phyloP scores from a whole-genome alignment of 2,797 vertebrate genomes.

The Microcaecilia unicolor region DNA sequence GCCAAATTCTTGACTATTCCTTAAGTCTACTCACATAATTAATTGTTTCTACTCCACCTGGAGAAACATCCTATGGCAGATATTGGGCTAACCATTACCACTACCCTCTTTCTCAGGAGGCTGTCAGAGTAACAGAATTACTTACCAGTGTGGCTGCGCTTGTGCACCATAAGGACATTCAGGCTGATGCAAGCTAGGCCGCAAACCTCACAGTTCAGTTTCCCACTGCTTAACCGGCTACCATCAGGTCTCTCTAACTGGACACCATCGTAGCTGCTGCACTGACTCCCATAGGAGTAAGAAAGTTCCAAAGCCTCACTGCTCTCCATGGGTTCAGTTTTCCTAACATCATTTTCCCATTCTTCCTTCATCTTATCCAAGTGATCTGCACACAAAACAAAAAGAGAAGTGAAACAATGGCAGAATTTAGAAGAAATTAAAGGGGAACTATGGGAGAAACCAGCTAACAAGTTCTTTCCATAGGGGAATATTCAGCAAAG shows the following conservation, averaged over 20 bases:
- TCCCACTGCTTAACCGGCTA: constrained; percentile 54
- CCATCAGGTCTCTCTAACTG: constrained; percentile 50
- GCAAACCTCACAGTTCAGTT: constrained; percentile 86
- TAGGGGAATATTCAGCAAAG: too few relatives aligned
- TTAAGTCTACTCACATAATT: too few relatives aligned
- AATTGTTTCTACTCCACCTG: too few relatives aligned
- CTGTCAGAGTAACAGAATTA: constrained; percentile 27
- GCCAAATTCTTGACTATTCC: too few relatives aligned
- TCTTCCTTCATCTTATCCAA: constrained; percentile 53
- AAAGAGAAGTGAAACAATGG: too few relatives aligned
- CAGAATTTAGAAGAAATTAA: constrained; percentile 25
- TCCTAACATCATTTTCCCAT: constrained; percentile 48
- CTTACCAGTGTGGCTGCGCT: constrained; percentile 92
- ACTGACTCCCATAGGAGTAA: constrained; percentile 67
- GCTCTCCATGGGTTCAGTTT: constrained; percentile 49
- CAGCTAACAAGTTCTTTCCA: constrained; percentile 1
- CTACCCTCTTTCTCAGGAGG: constrained; percentile 7
- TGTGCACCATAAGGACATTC: constrained; percentile 92
- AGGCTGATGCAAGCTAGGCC: constrained; percentile 90
- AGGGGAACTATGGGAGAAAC: constrained; percentile 2
- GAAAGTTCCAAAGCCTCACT: constrained; percentile 56
- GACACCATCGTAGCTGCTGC: constrained; percentile 58
- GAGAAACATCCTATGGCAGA: too few relatives aligned
- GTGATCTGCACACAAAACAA: constrained; percentile 34
- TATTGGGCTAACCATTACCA: too few relatives aligned